Percentiles rank a stretch among this genome's conserved stretches.
These are phyloP conservation scores for Hofmannophila pseudospretella DNA, from an alignment of 2,888 invertebrate genomes.

Conservation along the genomic window DNA sequence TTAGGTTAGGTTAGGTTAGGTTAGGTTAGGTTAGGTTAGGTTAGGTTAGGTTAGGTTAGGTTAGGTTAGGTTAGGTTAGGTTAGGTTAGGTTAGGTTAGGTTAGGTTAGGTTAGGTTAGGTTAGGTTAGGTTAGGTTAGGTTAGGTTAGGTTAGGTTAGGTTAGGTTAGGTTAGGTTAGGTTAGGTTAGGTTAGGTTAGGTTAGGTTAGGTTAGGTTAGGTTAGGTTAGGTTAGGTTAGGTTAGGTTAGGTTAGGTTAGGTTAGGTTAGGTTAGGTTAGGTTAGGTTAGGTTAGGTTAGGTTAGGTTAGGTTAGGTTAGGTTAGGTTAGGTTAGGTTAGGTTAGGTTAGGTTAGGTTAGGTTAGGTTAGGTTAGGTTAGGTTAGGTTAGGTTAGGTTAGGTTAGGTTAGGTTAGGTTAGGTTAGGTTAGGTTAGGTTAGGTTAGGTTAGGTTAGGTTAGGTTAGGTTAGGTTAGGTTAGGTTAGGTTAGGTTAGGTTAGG, in stretches of 20 bases:
- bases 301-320: slow-evolving; percentile 11
- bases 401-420: slow-evolving; percentile 2
- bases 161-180: slow-evolving; percentile 9
- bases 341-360: slow-evolving; percentile 12
- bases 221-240: slow-evolving; percentile 11
- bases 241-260: slow-evolving; percentile 11
- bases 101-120: slow-evolving; percentile 12
- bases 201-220: slow-evolving; percentile 11
- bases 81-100: slow-evolving; percentile 11
- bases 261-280: slow-evolving; percentile 11
- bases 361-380: slow-evolving; percentile 12
- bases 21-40: slow-evolving; percentile 12
- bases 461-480: slow-evolving; percentile 12
- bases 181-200: slow-evolving; percentile 11
- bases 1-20: slow-evolving; percentile 12
- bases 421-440: slow-evolving; percentile 11
- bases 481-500: slow-evolving; percentile 13
- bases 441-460: slow-evolving; percentile 13
- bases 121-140: slow-evolving; percentile 12
- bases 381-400: slow-evolving; percentile 9
- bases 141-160: slow-evolving; percentile 10
- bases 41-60: slow-evolving; percentile 13
- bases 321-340: slow-evolving; percentile 11
- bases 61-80: slow-evolving; percentile 13
- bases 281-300: slow-evolving; percentile 11